Evolutionary conservation across 92 coral and sea anemone genomes (phyloP), one percentile per base, ranked within the genome.

Genomic region (Palythoa caribaeorum): DNA sequence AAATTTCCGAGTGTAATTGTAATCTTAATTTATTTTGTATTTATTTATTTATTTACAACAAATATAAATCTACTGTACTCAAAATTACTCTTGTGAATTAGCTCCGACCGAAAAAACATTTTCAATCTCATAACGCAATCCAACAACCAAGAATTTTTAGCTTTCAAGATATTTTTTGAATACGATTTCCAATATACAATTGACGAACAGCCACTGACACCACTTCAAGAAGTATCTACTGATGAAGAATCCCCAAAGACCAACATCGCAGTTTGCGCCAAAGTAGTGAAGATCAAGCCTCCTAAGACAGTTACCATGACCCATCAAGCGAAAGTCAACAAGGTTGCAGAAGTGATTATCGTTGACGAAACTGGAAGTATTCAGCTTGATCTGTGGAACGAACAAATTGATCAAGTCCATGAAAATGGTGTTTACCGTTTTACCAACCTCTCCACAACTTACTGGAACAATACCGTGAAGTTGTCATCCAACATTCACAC

Each of bases 401-500:
- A 71, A 71, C 90, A 89, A 66, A 89, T 89, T 62, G 52, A 69
- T 47, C 90, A 89, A 80, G 87, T 92, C 55, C 79, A 85, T 51
- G 50, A 68, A 79, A 73, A 89, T 90, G 77, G 90, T 73, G 92
- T 85, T 81, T 92, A 85, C 79, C 88, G 85, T 84, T 92, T 92
- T 90, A 89, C 92, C 77, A 78, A 83, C 81, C 87, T 91, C 77
- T 88, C 87, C 78, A 91, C 91, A 39, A 81, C 60, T 62, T 92
- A 76, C 83, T 92, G 94, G 94, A 92, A 92, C 84, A 73, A 85
- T 50, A 84, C 74, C 66, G 73, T 69, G 84, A 92, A 92, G 89
- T 89, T 89, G 79, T 76, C 92, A 66, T 77, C 90, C 87, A 85
- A 87, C 94, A 89, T 88, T 14, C 79, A 92, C 85, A 88, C 92